phyloP scores from a whole-genome alignment of 2,888 invertebrate species.

The Melanostoma scalare region DNA sequence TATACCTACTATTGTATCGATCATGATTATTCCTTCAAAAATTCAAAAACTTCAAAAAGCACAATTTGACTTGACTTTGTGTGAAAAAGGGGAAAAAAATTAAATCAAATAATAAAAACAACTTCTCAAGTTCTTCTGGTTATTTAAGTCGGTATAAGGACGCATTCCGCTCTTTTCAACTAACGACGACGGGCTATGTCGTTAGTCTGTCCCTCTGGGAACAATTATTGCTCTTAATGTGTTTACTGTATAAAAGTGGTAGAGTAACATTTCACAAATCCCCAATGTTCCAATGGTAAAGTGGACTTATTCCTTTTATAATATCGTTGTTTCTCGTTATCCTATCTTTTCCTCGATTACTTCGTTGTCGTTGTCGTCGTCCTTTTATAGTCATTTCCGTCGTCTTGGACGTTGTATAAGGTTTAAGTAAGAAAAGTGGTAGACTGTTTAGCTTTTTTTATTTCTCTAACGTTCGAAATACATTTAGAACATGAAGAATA shows the following conservation, averaged over 20 bases:
- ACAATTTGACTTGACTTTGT: too few species aligned
- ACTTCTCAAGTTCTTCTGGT: too few species aligned
- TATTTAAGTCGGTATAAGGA: background rate
- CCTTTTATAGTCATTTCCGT: conserved; percentile 9
- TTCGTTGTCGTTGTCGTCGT: conserved; percentile 21
- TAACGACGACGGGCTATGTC: conserved; percentile 47
- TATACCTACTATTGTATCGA: too few species aligned
- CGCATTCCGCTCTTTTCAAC: conserved; percentile 30
- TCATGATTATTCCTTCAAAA: too few species aligned
- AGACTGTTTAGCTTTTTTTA: conserved; percentile 16
- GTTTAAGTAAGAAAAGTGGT: conserved; percentile 25
- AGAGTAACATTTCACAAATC: conserved; percentile 64
- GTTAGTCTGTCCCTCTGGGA: conserved; percentile 71
- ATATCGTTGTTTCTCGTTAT: conserved; percentile 45
- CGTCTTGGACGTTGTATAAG: conserved; percentile 1
- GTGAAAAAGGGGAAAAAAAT: too few species aligned
- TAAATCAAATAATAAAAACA: too few species aligned
- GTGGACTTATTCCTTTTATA: conserved; percentile 47
- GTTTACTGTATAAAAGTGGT: conserved; percentile 68
- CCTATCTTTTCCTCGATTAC: conserved; percentile 36
- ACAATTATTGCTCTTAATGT: conserved; percentile 74
- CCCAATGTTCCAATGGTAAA: conserved; percentile 58
- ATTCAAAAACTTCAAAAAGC: too few species aligned
- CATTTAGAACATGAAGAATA: too few species aligned
- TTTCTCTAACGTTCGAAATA: too few species aligned